These are phyloP conservation scores for Polydrusus cervinus DNA, from an alignment of 2,888 invertebrate species.

Conservation along the genomic window DNA sequence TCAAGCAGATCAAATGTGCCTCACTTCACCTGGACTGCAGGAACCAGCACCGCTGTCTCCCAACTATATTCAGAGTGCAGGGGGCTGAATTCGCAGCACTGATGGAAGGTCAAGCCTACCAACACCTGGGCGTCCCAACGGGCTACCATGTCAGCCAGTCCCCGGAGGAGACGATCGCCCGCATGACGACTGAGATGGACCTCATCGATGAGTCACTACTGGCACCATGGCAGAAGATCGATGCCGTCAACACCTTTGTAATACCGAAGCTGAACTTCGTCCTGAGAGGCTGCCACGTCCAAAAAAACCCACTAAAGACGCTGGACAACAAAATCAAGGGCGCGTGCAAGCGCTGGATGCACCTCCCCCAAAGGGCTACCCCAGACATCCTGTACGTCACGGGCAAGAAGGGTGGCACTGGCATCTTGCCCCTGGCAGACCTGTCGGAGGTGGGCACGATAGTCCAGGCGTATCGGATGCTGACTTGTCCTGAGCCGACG, in stretches of 20 bases:
- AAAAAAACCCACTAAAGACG: slow-evolving; percentile 56
- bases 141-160: no score
- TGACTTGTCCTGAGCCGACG: no score
- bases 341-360: slow-evolving; percentile 61
- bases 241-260: slow-evolving; percentile 58
- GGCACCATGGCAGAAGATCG: slow-evolving; percentile 59
- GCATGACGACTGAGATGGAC: slow-evolving; percentile 55
- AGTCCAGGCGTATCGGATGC: no score
- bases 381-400: no score
- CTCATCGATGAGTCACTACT: slow-evolving; percentile 48
- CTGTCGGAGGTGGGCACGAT: no score
- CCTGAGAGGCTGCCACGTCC: slow-evolving; percentile 58
- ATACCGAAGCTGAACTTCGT: slow-evolving; percentile 61
- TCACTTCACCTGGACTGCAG: slow-evolving; percentile 56
- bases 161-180: slow-evolving; percentile 52
- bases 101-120: no score
- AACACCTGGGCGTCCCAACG: no score
- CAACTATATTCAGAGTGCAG: slow-evolving; percentile 56
- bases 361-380: slow-evolving; percentile 59
- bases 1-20: slow-evolving; percentile 63
- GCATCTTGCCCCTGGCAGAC: no score
- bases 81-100: no score
- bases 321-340: slow-evolving; percentile 60
- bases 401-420: no score
- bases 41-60: slow-evolving; percentile 28